phyloP scores from a whole-genome alignment of 2,113 vertebrate species.

The Semicossyphus pulcher region DNA sequence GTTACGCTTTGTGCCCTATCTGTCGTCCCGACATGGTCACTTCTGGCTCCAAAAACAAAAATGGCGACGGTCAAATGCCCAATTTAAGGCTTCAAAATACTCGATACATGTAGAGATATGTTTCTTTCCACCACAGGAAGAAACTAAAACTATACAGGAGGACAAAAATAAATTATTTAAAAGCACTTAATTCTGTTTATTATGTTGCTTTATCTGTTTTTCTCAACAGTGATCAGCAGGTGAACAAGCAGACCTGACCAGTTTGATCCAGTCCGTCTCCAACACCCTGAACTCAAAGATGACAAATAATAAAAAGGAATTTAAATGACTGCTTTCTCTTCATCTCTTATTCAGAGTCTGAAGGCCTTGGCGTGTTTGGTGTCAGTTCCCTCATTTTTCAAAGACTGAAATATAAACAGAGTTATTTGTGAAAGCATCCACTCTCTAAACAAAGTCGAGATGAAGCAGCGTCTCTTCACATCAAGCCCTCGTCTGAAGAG shows the following conservation, averaged over 20 bases:
- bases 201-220: background rate
- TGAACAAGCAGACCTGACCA: background rate
- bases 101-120: too few relatives aligned
- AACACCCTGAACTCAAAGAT: background rate
- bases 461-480: slow-evolving; percentile 16
- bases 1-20: too few relatives aligned
- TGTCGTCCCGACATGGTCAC: too few relatives aligned
- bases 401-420: background rate
- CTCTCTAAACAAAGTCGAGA: slow-evolving; percentile 8
- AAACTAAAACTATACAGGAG: too few relatives aligned
- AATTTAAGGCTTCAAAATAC: too few relatives aligned
- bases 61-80: too few relatives aligned
- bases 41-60: too few relatives aligned
- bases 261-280: background rate
- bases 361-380: background rate
- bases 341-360: background rate
- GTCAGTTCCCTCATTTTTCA: background rate
- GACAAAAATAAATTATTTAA: too few relatives aligned
- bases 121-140: too few relatives aligned
- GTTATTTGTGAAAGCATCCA: background rate
- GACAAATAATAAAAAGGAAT: slow-evolving; percentile 29
- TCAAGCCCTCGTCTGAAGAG: slow-evolving; percentile 13
- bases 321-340: background rate
- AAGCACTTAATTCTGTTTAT: background rate
- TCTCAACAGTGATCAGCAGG: slow-evolving; percentile 38